Percentiles rank a stretch among this genome's conserved stretches.
Evolutionary conservation across 2,888 invertebrate species (phyloP).

Genomic region (Brachyptera risi): DNA sequence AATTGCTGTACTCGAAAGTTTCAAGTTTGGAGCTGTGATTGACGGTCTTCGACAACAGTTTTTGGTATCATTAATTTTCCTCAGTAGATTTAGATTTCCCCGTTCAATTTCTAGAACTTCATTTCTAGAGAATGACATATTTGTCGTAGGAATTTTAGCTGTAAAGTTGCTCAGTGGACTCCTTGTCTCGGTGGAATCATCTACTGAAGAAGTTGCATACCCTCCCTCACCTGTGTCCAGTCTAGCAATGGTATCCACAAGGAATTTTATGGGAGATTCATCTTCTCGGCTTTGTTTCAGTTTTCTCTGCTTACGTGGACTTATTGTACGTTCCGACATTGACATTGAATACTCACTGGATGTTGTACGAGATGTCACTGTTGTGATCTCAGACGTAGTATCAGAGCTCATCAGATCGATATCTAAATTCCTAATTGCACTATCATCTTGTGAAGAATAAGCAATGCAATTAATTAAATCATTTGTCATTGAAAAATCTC

Average conservation of each 20-base stretch:
- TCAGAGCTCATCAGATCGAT: neutral
- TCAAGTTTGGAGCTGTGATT: neutral
- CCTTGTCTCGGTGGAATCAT: too few species aligned
- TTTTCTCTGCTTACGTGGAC: neutral
- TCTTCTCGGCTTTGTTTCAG: too few species aligned
- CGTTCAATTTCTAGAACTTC: neutral
- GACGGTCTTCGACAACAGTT: neutral
- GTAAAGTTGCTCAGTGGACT: too few species aligned
- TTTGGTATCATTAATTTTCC: neutral
- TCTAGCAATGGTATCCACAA: too few species aligned
- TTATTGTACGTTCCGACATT: neutral
- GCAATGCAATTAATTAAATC: too few species aligned
- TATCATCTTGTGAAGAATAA: too few species aligned
- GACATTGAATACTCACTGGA: neutral
- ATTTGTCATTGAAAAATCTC: too few species aligned
- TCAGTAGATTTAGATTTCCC: neutral
- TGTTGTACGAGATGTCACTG: neutral
- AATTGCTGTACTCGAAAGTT: neutral
- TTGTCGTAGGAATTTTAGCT: neutral
- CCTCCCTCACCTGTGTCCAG: too few species aligned
- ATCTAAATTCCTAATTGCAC: too few species aligned
- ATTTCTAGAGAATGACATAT: neutral
- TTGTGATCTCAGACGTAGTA: neutral
- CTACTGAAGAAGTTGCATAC: too few species aligned
- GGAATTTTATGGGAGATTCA: too few species aligned